Evolutionary conservation across 2,113 vertebrate genomes (phyloP).

Genomic region (Puntigrus tetrazona): DNA sequence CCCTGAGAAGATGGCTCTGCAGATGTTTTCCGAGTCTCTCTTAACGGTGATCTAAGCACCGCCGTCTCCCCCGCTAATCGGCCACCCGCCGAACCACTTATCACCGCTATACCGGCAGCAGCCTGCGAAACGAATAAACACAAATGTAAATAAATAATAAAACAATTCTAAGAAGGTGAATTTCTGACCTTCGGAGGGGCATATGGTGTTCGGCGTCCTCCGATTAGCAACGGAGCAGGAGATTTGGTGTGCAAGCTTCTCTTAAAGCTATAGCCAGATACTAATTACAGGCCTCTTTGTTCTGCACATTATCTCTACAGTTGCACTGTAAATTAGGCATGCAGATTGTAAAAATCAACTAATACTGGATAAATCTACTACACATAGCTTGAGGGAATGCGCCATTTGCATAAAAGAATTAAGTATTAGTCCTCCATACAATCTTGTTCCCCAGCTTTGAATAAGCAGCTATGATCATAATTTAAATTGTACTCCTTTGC

Average conservation of each 20-base stretch:
- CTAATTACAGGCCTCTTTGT: constrained; percentile 77
- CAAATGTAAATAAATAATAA: constrained; percentile 17
- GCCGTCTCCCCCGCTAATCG: constrained; percentile 50
- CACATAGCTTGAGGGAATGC: constrained; percentile 58
- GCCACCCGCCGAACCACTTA: constrained; percentile 54
- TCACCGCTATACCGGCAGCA: neutral
- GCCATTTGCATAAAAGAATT: constrained; percentile 41
- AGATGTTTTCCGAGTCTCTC: constrained; percentile 73
- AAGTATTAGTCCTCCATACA: neutral
- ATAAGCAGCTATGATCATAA: neutral
- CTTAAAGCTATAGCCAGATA: constrained; percentile 66
- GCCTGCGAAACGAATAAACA: constrained; percentile 29
- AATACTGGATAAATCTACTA: constrained; percentile 71
- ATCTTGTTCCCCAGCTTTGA: constrained; percentile 18
- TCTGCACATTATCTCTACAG: constrained; percentile 76
- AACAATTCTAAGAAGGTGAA: constrained; percentile 4
- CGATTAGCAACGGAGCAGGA: constrained; percentile 46
- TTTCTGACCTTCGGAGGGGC: constrained; percentile 15
- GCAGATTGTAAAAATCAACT: constrained; percentile 74
- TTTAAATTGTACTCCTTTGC: neutral
- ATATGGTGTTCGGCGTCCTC: constrained; percentile 52
- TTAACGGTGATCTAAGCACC: constrained; percentile 44
- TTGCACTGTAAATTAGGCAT: constrained; percentile 77
- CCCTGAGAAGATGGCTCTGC: constrained; percentile 69
- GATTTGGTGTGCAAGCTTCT: constrained; percentile 63